A percentile compares a stretch with the other conserved stretches of the same genome.
phyloP scores from a whole-genome alignment of 2,797 vertebrate species.

The Poecilia wingei region DNA sequence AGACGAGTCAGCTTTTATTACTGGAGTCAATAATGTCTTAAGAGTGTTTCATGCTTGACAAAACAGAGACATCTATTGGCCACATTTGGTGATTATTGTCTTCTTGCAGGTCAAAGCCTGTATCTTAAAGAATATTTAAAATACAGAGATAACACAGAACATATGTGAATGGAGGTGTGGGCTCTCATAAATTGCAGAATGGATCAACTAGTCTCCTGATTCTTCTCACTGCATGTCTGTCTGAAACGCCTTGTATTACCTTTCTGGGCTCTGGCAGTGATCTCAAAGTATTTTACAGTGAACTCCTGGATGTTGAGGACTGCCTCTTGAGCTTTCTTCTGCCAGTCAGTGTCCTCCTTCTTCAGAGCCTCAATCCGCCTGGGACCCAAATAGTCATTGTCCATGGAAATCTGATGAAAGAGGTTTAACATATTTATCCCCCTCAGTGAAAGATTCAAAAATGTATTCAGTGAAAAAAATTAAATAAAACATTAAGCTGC shows the following conservation, averaged over 20 bases:
- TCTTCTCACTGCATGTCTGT: slow-evolving; percentile 50
- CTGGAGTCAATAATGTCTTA: background rate
- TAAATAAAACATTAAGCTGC: background rate
- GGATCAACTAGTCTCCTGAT: slow-evolving; percentile 57
- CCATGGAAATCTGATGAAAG: slow-evolving; percentile 89
- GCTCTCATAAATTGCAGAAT: slow-evolving; percentile 20
- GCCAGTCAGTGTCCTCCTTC: slow-evolving; percentile 95
- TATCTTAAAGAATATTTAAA: slow-evolving; percentile 29
- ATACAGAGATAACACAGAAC: slow-evolving; percentile 37
- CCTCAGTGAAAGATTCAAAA: background rate
- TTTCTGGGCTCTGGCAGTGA: slow-evolving; percentile 95
- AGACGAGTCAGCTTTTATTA: background rate
- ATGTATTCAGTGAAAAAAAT: background rate
- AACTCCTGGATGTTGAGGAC: slow-evolving; percentile 97
- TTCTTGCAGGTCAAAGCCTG: slow-evolving; percentile 1
- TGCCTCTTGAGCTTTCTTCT: slow-evolving; percentile 94
- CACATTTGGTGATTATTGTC: slow-evolving; percentile 36
- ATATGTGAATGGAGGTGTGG: background rate
- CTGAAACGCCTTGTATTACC: slow-evolving; percentile 76
- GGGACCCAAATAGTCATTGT: slow-evolving; percentile 94
- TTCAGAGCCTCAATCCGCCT: slow-evolving; percentile 91
- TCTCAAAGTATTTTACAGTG: slow-evolving; percentile 98
- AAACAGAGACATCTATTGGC: slow-evolving; percentile 66
- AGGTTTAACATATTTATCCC: background rate
- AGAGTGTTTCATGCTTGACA: background rate